Evolutionary conservation across 2,113 vertebrate species (phyloP), one percentile per base, ranked within the genome.

Genomic region (Clarias gariepinus): DNA sequence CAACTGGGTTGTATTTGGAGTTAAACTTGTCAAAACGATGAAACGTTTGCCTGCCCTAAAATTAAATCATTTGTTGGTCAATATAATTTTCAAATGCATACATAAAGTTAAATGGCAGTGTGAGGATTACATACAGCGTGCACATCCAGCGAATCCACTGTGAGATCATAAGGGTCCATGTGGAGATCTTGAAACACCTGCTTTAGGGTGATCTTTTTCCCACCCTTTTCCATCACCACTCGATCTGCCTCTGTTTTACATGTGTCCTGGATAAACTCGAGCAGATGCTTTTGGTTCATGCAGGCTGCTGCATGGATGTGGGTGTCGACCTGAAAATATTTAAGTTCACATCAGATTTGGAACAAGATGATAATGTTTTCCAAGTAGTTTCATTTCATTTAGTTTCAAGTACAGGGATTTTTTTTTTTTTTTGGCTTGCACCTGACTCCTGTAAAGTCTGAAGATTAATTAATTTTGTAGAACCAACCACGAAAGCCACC

Each of bases 21-120:
- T 99, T 99, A 94, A 99, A 99, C 95, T 99, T 99, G 94, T 99
- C 98, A 90, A 99, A 99, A 15, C 98, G 96, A 91, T 99, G 98
- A 92, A 99, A 99, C 0, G 98, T 99, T 92, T 99, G 98, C 82
- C 98, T 97, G 57, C 97, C 98, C 98, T 99, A 85, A 19, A 60
- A 92, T 33, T 64, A 19, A 89, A n/a, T 30, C 47, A 6, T 33
- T 21, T 69, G 16, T 69, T 66, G 13, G 36, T 69, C 18, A 71
- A 12, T n/a, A 66, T 57, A 13, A 21, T n/a, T 58, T 64, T 5
- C 52, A 63, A 61, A 55, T 55, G 21, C 15, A 4, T 18, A 66
- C 52, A 15, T 55, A 52, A 57, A 78, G 1, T 41, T 10, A 41
- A 69, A 30, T 71, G 12, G 4, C 6, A 60, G 60, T 53, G 11